Percentiles rank a stretch among this genome's conserved stretches.
These are phyloP conservation scores for Redunca redunca DNA, from an alignment of 2,113 vertebrate genomes.

Conservation along the genomic window DNA sequence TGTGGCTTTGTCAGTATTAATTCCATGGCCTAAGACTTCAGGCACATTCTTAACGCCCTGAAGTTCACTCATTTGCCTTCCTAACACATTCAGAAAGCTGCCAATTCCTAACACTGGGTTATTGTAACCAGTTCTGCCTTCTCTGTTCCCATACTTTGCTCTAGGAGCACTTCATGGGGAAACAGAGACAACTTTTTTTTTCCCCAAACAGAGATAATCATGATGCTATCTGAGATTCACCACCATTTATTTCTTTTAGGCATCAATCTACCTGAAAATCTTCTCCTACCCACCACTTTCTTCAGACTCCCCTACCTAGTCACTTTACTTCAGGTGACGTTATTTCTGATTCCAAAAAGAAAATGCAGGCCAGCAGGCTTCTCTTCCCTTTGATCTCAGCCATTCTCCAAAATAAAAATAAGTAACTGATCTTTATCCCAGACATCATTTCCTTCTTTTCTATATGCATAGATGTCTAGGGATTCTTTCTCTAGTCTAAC, in stretches of 20 bases:
- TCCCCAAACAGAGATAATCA: background rate
- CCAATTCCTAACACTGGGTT: background rate
- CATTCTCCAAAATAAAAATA: background rate
- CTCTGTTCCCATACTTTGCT: background rate
- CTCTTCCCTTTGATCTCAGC: background rate
- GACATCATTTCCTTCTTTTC: background rate
- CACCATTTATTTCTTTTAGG: background rate
- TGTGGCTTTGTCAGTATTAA: background rate
- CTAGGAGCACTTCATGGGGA: background rate
- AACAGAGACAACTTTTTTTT: background rate
- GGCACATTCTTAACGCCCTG: background rate
- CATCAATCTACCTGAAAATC: background rate
- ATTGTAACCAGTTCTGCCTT: background rate
- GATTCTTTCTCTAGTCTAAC: background rate
- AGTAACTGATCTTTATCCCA: background rate
- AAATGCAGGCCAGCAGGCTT: background rate
- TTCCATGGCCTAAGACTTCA: background rate
- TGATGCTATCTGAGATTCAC: background rate
- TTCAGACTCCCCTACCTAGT: background rate
- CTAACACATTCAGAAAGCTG: background rate
- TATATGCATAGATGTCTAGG: background rate
- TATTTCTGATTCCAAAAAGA: background rate
- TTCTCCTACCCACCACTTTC: background rate
- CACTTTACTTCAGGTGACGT: background rate
- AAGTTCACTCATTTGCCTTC: background rate